Evolutionary conservation across 2,797 vertebrate genomes (phyloP).

Genomic region (Stomatorhinus walkeri): DNA sequence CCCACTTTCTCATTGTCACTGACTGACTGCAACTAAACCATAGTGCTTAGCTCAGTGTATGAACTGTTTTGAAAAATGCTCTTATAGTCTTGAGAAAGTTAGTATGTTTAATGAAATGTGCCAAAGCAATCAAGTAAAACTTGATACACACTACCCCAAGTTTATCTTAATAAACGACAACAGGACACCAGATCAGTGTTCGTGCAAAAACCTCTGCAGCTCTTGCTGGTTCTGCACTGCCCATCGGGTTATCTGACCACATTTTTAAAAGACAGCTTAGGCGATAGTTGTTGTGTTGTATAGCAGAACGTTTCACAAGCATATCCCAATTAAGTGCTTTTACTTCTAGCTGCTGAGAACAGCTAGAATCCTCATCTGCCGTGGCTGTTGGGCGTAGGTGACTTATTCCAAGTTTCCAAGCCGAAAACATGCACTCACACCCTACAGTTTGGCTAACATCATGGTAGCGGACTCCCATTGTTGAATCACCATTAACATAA

Average conservation of each 20-base stretch:
- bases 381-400: background rate
- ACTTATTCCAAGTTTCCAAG: background rate
- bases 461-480: background rate
- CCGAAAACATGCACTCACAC: background rate
- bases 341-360: background rate
- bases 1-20: background rate
- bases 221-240: no score
- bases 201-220: no score
- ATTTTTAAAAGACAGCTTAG: background rate
- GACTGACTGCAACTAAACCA: background rate
- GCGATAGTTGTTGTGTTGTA: background rate
- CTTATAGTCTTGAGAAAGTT: background rate
- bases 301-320: background rate
- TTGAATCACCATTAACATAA: background rate
- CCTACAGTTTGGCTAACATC: background rate
- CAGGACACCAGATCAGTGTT: no score
- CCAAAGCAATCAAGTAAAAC: background rate
- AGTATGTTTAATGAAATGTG: background rate
- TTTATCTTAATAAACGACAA: no score
- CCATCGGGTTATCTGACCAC: no score
- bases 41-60: background rate
- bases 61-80: background rate
- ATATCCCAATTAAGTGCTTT: background rate
- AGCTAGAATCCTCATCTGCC: background rate
- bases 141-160: background rate